A percentile compares a stretch with the other conserved stretches of the same genome.
Evolutionary conservation across 2,113 vertebrate species (phyloP).

Genomic region (Epinephelus fuscoguttatus): DNA sequence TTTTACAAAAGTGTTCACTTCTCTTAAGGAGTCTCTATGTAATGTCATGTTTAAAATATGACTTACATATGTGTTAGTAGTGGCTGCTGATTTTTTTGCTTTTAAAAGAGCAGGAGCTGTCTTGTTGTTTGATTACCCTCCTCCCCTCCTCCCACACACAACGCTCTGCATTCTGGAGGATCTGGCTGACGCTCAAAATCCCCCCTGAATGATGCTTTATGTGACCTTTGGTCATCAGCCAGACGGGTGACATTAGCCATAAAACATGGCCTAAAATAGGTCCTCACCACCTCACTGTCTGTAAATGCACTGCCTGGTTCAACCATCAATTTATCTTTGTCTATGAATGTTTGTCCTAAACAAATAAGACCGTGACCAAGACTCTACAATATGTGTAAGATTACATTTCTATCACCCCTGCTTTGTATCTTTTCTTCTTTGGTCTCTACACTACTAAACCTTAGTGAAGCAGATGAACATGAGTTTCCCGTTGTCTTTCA

Average conservation of each 20-base stretch:
- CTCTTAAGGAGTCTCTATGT: too few relatives aligned
- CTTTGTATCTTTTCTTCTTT: not conserved
- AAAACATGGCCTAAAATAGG: not conserved
- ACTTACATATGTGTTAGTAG: too few relatives aligned
- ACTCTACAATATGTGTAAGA: not conserved
- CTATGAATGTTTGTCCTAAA: not conserved
- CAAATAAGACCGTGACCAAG: not conserved
- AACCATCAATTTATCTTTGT: not conserved
- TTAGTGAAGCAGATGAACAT: not conserved
- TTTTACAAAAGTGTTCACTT: too few relatives aligned
- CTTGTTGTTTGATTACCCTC: not conserved
- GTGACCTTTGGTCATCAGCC: constrained; percentile 12
- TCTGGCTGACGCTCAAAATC: not conserved
- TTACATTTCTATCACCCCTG: not conserved
- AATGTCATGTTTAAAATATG: too few relatives aligned
- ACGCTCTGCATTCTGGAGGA: constrained; percentile 1
- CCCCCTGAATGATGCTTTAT: not conserved
- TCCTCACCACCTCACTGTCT: constrained; percentile 7
- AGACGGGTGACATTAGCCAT: constrained; percentile 10
- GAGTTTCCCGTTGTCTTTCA: not conserved
- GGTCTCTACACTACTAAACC: not conserved
- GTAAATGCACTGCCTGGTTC: not conserved
- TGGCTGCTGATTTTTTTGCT: not conserved
- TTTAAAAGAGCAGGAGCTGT: not conserved
- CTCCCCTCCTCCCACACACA: not conserved